Evolutionary conservation across 2,888 invertebrate genomes (phyloP), one percentile per base, ranked within the genome.

Genomic region (Agriopis leucophaearia): DNA sequence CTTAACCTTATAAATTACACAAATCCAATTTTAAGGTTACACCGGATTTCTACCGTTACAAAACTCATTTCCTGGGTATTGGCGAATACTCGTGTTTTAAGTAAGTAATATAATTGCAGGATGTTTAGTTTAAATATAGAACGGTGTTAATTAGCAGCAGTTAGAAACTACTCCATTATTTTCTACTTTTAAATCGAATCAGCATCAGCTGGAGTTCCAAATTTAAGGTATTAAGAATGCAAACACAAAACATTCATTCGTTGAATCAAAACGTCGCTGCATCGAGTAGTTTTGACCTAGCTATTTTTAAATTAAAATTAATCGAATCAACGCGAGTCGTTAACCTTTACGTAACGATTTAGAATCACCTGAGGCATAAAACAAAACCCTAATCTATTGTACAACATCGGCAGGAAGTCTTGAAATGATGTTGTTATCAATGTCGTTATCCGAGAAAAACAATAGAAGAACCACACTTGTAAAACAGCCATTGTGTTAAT

Each of bases 391-490:
- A 74, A 78, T 79, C 72, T 80, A 76, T 81, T 78, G 78, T 79
- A 75, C 72, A 83, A 83, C 81, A 84, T 84, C 83, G 76, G 78
- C 88, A 88, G 91, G 92, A 92, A 88, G 88, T 88, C 72, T 82
- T 81, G 87, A 87, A 51, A 83, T 77, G 77, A 78, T 78, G 80
- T 81, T 83, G 84, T 87, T 89, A 87, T 88, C 86, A 84, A 73
- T 72, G 78, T 81, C 79, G 84, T 86, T 85, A 75, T 75, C 74
- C 70, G 86, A 85, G 81, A 87, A 79, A 85, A 90, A 92, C 90
- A 92, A 92, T 92, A 84, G 85, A 82, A 85, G 86, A 86, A 88
- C 87, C 86, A 86, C 77, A 71, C 74, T 81, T 77, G 78, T 82
- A 83, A 83, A 89, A 75, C 78, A 76, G 78, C 90, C 79, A 92